Evolutionary conservation across 2,888 invertebrate species (phyloP).

Genomic region (Bellardia bayeri): DNA sequence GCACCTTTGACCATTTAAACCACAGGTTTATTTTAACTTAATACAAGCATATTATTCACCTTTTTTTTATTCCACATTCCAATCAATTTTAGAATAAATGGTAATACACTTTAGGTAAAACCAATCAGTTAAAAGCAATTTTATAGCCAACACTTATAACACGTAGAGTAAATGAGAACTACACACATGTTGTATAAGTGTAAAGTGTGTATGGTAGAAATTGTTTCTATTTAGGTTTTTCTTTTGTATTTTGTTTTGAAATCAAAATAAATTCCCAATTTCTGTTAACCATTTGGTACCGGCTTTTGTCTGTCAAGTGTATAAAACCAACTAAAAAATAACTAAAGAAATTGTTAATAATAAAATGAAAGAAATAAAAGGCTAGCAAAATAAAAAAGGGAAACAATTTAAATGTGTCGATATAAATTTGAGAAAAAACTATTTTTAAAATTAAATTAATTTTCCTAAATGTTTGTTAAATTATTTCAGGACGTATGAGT

Average conservation of each 20-base stretch:
- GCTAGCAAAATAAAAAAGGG: not conserved
- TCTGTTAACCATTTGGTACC: constrained; percentile 38
- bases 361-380: not conserved
- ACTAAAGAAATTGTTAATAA: not conserved
- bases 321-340: not conserved
- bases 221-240: not conserved
- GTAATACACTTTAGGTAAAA: constrained; percentile 42
- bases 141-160: constrained; percentile 48
- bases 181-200: not conserved
- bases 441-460: too few relatives aligned
- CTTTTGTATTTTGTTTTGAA: constrained; percentile 9
- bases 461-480: too few relatives aligned
- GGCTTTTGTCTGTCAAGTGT: constrained; percentile 19
- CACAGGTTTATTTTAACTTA: not conserved
- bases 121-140: constrained; percentile 67
- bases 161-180: constrained; percentile 32
- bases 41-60: not conserved
- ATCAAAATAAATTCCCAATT: constrained; percentile 45
- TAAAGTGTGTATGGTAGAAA: not conserved
- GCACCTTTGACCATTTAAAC: not conserved
- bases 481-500: too few relatives aligned
- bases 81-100: constrained; percentile 25
- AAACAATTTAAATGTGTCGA: not conserved
- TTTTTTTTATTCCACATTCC: not conserved
- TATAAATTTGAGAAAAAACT: not conserved